Conservation (phyloP, 2,113 vertebrate species). For the Colistium nudipinnis region DNA sequence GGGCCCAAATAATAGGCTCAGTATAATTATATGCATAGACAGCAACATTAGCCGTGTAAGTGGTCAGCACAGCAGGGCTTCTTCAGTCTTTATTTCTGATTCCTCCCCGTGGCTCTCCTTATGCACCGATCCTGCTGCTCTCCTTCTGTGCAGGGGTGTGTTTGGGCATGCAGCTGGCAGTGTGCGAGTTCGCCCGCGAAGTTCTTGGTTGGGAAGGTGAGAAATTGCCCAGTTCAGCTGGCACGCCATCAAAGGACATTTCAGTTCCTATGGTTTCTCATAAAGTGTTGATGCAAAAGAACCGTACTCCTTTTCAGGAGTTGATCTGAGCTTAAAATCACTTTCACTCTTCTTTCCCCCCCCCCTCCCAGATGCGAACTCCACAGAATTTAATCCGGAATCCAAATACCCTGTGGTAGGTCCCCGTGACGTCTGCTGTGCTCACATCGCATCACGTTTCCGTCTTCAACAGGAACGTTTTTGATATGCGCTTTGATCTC, state of each 20-base stretch:
- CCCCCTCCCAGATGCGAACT: constrained; percentile 88
- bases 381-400: constrained; percentile 94
- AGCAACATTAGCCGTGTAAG: neutral
- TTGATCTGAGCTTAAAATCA: constrained; percentile 22
- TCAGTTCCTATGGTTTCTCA: constrained; percentile 10
- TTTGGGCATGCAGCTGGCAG: constrained; percentile 96
- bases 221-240: constrained; percentile 11
- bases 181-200: constrained; percentile 92
- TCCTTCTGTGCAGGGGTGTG: constrained; percentile 86
- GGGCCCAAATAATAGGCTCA: neutral
- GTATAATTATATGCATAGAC: constrained; percentile 23
- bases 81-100: constrained; percentile 36
- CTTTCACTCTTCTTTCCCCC: constrained; percentile 38
- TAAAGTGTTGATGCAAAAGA: constrained; percentile 29
- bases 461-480: constrained; percentile 2
- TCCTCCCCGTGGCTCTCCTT: constrained; percentile 18
- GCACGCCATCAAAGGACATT: neutral
- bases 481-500: constrained; percentile 31
- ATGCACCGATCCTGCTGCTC: constrained; percentile 37
- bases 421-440: neutral
- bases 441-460: neutral
- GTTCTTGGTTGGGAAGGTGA: constrained; percentile 93
- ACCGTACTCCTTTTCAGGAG: neutral
- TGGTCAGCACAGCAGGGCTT: constrained; percentile 1
- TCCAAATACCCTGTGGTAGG: constrained; percentile 93